Conservation (phyloP, 2,888 invertebrate genomes). For the Yponomeuta evonymella region DNA sequence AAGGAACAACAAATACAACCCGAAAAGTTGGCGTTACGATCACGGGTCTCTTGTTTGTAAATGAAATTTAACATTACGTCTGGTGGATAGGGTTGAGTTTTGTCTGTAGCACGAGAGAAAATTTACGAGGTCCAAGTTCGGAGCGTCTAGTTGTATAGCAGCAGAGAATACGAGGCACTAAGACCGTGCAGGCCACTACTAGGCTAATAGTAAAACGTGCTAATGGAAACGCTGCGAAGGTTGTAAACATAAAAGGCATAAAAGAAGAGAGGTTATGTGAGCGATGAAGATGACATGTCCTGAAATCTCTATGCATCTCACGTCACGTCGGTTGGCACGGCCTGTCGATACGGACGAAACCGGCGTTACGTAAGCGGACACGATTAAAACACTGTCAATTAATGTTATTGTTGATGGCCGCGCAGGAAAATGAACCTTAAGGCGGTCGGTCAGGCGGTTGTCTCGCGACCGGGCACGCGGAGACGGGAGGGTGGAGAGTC, state of each 20-base stretch:
- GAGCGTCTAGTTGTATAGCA: conserved; percentile 3
- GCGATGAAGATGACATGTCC: neutral
- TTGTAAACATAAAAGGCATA: neutral
- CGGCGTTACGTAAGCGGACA: conserved; percentile 58
- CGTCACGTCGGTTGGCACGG: conserved; percentile 20
- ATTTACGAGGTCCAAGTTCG: neutral
- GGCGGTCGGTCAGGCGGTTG: conserved; percentile 1
- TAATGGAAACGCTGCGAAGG: neutral
- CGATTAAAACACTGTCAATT: conserved; percentile 45
- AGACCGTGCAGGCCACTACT: neutral
- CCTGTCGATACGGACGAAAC: conserved; percentile 55
- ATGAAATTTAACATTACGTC: neutral
- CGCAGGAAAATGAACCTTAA: conserved; percentile 25
- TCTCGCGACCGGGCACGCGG: conserved; percentile 32
- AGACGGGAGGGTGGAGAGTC: conserved; percentile 39
- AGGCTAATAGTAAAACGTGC: neutral
- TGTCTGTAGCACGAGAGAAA: neutral
- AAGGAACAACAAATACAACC: conserved; percentile 10
- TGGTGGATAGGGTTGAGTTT: neutral
- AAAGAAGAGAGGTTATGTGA: neutral
- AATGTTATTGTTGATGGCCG: conserved; percentile 26
- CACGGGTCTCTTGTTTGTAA: neutral
- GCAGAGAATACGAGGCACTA: neutral
- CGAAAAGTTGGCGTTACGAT: conserved; percentile 1
- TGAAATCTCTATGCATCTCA: conserved; percentile 1